Conservation (phyloP, 2,888 invertebrate species). For the Stenoptilia bipunctidactyla region DNA sequence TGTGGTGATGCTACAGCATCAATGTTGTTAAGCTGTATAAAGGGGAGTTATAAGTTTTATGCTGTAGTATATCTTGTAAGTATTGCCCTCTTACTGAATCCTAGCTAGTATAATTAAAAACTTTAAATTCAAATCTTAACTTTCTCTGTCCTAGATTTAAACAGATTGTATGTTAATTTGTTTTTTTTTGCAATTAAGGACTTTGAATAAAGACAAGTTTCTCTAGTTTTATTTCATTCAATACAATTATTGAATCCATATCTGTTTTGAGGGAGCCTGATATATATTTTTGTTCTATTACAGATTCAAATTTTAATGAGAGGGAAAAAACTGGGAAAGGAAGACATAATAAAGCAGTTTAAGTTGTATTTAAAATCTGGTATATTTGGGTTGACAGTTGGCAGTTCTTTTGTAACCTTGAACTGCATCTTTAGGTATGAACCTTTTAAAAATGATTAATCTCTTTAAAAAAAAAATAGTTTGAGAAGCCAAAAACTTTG, state of each 20-base stretch:
- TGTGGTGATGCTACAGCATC: slow-evolving; percentile 49
- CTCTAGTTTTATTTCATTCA: not conserved
- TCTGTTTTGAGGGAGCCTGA: too few relatives aligned
- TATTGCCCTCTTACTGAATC: too few relatives aligned
- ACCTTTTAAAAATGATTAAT: too few relatives aligned
- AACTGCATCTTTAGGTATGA: slow-evolving; percentile 65
- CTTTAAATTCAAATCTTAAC: too few relatives aligned
- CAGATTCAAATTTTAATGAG: slow-evolving; percentile 67
- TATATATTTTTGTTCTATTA: slow-evolving; percentile 24
- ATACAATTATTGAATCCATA: not conserved
- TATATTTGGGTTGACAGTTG: slow-evolving; percentile 61
- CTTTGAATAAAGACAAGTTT: not conserved
- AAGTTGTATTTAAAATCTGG: slow-evolving; percentile 60
- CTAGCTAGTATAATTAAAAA: too few relatives aligned
- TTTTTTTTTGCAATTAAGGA: too few relatives aligned
- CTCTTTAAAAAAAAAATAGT: too few relatives aligned
- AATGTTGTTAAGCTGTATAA: slow-evolving; percentile 53
- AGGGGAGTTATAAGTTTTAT: slow-evolving; percentile 63
- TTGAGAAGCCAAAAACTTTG: too few relatives aligned
- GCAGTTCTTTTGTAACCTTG: slow-evolving; percentile 55
- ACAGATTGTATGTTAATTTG: too few relatives aligned
- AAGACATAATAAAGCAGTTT: slow-evolving; percentile 56
- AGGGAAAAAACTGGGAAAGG: slow-evolving; percentile 59
- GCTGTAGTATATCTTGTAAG: slow-evolving; percentile 65
- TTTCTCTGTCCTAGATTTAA: too few relatives aligned